Base-by-base conservation (phyloP, 2,113 vertebrate genomes). In the Pao palembangensis region DNA sequence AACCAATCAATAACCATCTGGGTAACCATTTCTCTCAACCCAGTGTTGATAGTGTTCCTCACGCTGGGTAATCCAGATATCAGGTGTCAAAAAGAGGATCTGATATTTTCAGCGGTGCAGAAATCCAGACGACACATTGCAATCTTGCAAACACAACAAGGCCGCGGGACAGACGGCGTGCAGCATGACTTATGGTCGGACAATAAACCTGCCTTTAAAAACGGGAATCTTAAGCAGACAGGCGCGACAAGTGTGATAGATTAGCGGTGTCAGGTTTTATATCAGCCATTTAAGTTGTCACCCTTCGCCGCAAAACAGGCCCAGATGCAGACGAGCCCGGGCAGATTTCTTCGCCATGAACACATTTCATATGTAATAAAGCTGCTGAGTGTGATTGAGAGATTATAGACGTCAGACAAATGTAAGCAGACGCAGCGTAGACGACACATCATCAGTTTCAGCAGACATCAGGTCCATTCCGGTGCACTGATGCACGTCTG, bases 241-340 rank as follows among this genome's bases (percentile, higher is more conserved):
- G 79, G 66, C 68, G 55, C 65, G 58, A 76, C 71, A 83, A 75
- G 72, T 68, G 50, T 86, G 86, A 89, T 85, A 82, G 81, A 88
- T 89, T 81, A 84, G 80, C 78, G 80, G 78, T 85, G 86, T 88
- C 86, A 88, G 79, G 75, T 87, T 89, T 89, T 88, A 88, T 88
- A 87, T 86, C 84, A 86, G 79, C 79, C 85, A 86, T 89, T 89
- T 87, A 87, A 87, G 73, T 84, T 87, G 88, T 86, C 85, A 86
- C 54, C 82, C 66, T 72, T 55, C 61, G 73, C 78, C 61, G 85
- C 86, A 38, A 85, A 84, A 84, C 81, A 86, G 75, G 65, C 71
- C 75, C 55, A n/a, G 53, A 76, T 78, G 72, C 76, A 73, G 57
- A 82, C 64, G 76, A 64, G 65, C 5, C 77, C 76, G 64, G 70